Percentiles rank a stretch among this genome's conserved stretches.
Evolutionary conservation across 2,797 vertebrate genomes (phyloP).

Genomic region (Manis crassicaudata): DNA sequence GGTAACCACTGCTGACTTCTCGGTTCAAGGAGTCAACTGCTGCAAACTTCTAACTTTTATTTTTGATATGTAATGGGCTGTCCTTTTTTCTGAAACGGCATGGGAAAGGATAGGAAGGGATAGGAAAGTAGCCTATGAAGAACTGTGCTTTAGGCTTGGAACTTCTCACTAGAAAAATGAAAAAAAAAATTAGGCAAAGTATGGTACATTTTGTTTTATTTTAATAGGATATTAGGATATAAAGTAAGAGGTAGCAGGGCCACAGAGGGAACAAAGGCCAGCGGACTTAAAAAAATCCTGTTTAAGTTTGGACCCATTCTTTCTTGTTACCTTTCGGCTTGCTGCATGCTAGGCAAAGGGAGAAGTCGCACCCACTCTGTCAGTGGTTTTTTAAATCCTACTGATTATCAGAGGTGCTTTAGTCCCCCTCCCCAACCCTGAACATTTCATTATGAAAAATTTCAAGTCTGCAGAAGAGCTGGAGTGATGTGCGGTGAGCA

Average conservation of each 20-base stretch:
- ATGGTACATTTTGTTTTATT: background rate
- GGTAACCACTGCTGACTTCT: too few relatives aligned
- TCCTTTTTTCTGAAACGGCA: background rate
- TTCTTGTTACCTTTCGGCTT: background rate
- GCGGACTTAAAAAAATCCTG: background rate
- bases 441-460: background rate
- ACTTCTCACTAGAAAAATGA: background rate
- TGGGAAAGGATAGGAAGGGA: background rate
- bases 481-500: background rate
- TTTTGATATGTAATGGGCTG: background rate
- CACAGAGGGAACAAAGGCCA: background rate
- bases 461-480: background rate
- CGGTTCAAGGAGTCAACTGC: too few relatives aligned
- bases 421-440: rapidly evolving
- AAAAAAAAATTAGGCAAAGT: background rate
- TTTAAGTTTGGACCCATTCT: constrained; percentile 12
- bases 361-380: background rate
- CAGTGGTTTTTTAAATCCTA: background rate
- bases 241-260: background rate
- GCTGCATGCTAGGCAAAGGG: background rate
- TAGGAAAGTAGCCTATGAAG: background rate
- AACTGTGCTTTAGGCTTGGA: background rate
- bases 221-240: background rate
- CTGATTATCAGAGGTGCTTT: background rate
- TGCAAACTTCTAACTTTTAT: background rate